These are phyloP conservation scores for Drosophila arawakana DNA, from an alignment of 1,140 invertebrate genomes.

Conservation along the genomic window DNA sequence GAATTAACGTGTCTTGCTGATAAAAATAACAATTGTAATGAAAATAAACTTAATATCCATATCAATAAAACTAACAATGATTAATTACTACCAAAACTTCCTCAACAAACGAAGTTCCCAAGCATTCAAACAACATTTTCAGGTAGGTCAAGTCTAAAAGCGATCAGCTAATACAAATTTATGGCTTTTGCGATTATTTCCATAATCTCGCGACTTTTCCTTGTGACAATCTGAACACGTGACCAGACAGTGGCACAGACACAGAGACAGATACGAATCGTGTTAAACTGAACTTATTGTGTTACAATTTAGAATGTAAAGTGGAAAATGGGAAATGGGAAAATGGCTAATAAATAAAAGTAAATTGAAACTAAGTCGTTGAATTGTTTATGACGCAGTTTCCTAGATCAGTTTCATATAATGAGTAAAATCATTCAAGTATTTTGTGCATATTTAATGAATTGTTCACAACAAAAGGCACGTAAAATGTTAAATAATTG, in stretches of 20 bases:
- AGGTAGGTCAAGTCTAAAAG: constrained; percentile 30
- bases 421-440: background rate
- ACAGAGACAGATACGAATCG: background rate
- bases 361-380: constrained; percentile 8
- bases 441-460: constrained; percentile 27
- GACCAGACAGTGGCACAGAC: background rate
- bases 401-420: constrained; percentile 13
- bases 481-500: constrained; percentile 9
- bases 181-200: constrained; percentile 11
- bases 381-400: constrained; percentile 14
- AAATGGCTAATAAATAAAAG: background rate
- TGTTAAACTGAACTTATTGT: background rate
- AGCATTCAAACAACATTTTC: constrained; percentile 2
- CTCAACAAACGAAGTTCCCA: background rate
- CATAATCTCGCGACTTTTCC: background rate
- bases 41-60: too few species aligned
- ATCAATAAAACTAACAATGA: too few species aligned
- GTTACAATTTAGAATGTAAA: background rate
- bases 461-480: constrained; percentile 2
- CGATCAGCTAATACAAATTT: background rate
- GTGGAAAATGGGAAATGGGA: constrained; percentile 4
- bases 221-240: constrained; percentile 10
- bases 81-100: too few species aligned
- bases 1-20: background rate
- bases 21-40: background rate